A percentile compares a stretch with the other conserved stretches of the same genome.
Conservation (phyloP, 2,888 invertebrate species). For the Heliconius cydno region DNA sequence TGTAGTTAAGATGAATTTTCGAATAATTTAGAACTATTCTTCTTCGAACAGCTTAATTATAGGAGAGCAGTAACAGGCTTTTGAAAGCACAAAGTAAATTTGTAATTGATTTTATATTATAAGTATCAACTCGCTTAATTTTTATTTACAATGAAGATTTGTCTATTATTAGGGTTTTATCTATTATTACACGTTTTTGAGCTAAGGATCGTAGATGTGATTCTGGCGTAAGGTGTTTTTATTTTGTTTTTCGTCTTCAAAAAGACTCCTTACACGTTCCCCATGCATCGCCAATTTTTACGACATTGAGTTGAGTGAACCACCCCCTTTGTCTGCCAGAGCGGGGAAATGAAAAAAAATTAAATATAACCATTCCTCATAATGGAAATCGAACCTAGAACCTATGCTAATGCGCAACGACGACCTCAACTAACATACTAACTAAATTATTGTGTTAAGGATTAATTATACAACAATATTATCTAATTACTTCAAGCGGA, state of each 20-base stretch:
- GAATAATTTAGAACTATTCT: constrained; percentile 10
- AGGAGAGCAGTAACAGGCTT: not conserved
- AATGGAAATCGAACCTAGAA: no score
- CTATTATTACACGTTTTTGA: no score
- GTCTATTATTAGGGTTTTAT: not conserved
- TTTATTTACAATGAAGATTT: not conserved
- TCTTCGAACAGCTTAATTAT: constrained; percentile 17
- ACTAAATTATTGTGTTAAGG: not conserved
- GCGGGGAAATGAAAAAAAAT: no score
- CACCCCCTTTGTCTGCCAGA: no score
- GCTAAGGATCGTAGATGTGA: no score
- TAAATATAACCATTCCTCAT: no score
- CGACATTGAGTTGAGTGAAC: no score
- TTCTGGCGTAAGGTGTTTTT: no score
- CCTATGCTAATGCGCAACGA: no score
- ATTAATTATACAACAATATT: constrained; percentile 18
- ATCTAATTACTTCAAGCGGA: constrained; percentile 1
- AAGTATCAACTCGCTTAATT: not conserved
- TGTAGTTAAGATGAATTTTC: not conserved
- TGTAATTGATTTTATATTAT: not conserved
- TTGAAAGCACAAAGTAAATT: not conserved
- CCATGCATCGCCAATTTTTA: no score
- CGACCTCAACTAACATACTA: not conserved
- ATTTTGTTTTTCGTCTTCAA: not conserved
- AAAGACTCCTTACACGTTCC: no score